Percentiles rank a stretch among this genome's conserved stretches.
Evolutionary conservation across 2,888 invertebrate genomes (phyloP).

Genomic region (Elmis aenea): DNA sequence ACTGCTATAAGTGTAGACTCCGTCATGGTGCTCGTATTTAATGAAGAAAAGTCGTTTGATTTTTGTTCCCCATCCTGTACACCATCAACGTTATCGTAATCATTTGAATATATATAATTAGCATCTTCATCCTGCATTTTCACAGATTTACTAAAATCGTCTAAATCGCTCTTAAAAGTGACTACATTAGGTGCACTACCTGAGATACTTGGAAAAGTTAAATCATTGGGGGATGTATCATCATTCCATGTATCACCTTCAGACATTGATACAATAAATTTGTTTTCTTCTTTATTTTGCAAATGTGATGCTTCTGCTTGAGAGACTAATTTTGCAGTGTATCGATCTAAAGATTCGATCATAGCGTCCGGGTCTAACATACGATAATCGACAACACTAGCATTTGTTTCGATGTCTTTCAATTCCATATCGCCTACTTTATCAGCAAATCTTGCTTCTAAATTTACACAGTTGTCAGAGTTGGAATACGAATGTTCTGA

Average conservation of each 20-base stretch:
- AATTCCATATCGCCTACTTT: slow-evolving; percentile 31
- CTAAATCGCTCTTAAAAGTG: slow-evolving; percentile 61
- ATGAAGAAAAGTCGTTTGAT: slow-evolving; percentile 47
- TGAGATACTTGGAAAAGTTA: slow-evolving; percentile 77
- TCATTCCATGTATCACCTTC: slow-evolving; percentile 74
- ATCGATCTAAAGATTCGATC: slow-evolving; percentile 61
- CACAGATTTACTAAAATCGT: slow-evolving; percentile 34
- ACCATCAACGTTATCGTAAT: slow-evolving; percentile 27
- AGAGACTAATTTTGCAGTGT: slow-evolving; percentile 60
- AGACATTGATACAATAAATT: slow-evolving; percentile 26
- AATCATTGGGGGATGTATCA: slow-evolving; percentile 70
- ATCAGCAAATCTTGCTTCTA: slow-evolving; percentile 2
- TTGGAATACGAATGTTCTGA: slow-evolving; percentile 14
- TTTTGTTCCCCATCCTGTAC: slow-evolving; percentile 24
- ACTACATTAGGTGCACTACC: slow-evolving; percentile 67
- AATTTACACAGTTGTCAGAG: slow-evolving; percentile 20
- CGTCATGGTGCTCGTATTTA: slow-evolving; percentile 58
- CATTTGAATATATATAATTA: slow-evolving; percentile 1
- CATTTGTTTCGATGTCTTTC: no score
- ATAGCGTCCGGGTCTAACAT: slow-evolving; percentile 61
- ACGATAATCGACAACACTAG: slow-evolving; percentile 34
- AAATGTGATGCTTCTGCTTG: slow-evolving; percentile 58
- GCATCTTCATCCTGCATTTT: slow-evolving; percentile 18
- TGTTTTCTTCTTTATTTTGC: slow-evolving; percentile 43
- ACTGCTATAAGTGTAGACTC: slow-evolving; percentile 68